A percentile compares a stretch with the other conserved stretches of the same genome.
phyloP scores from a whole-genome alignment of 2,113 vertebrate species.

The Thunnus thynnus region DNA sequence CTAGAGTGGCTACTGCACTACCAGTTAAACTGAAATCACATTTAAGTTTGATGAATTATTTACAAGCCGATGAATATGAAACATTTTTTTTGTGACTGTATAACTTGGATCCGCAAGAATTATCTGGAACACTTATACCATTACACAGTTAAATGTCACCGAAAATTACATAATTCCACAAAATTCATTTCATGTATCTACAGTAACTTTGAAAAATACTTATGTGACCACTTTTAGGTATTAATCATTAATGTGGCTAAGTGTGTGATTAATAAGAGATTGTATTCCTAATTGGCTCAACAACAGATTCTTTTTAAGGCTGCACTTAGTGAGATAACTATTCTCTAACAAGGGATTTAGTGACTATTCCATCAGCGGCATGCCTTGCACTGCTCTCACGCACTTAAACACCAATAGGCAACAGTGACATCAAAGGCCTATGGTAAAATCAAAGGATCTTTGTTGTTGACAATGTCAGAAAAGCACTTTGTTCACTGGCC shows the following conservation, averaged over 20 bases:
- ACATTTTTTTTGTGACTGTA: slow-evolving; percentile 10
- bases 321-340: slow-evolving; percentile 56
- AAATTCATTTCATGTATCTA: slow-evolving; percentile 48
- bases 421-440: slow-evolving; percentile 49
- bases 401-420: slow-evolving; percentile 38
- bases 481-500: slow-evolving; percentile 48
- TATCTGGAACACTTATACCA: slow-evolving; percentile 43
- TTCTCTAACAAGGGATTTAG: slow-evolving; percentile 55
- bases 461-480: slow-evolving; percentile 48
- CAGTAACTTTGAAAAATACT: slow-evolving; percentile 60
- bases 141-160: slow-evolving; percentile 58
- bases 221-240: slow-evolving; percentile 60
- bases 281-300: slow-evolving; percentile 73
- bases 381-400: slow-evolving; percentile 19
- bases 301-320: slow-evolving; percentile 66
- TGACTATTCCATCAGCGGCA: slow-evolving; percentile 40
- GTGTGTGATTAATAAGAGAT: slow-evolving; percentile 82
- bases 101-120: slow-evolving; percentile 32
- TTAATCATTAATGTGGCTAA: slow-evolving; percentile 80
- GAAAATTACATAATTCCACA: slow-evolving; percentile 47
- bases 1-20: slow-evolving; percentile 8
- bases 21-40: slow-evolving; percentile 27
- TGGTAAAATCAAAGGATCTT: slow-evolving; percentile 55
- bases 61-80: slow-evolving; percentile 53
- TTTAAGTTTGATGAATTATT: slow-evolving; percentile 61